These are phyloP conservation scores for Atta cephalotes DNA, from an alignment of 1,140 invertebrate species.

Conservation along the genomic window DNA sequence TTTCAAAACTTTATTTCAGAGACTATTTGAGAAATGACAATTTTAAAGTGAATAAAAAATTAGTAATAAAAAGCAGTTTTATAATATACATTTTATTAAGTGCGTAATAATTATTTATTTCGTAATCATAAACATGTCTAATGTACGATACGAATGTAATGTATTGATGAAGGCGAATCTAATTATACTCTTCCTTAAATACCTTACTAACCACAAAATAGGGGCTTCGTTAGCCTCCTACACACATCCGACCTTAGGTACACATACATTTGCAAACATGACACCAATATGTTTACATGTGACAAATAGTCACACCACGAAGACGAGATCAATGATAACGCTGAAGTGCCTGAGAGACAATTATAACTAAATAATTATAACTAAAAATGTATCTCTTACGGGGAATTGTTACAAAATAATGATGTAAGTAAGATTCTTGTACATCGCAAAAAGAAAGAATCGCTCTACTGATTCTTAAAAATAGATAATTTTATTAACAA, in stretches of 20 bases:
- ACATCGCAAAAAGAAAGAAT: not conserved
- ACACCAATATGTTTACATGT: conserved; percentile 16
- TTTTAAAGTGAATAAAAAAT: not conserved
- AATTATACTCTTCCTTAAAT: conserved; percentile 66
- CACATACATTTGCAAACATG: conserved; percentile 13
- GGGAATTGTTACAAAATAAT: conserved; percentile 1
- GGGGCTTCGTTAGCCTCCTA: conserved; percentile 54
- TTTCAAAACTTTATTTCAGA: not conserved
- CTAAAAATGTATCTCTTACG: not conserved
- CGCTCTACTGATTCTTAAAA: not conserved
- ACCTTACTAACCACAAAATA: conserved; percentile 55
- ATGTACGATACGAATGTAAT: conserved; percentile 45
- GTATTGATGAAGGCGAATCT: conserved; percentile 62
- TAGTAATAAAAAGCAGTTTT: not conserved
- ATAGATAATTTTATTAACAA: not conserved
- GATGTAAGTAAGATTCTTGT: not conserved
- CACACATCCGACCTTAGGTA: conserved; percentile 22
- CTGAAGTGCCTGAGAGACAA: not conserved
- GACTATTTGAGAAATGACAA: not conserved
- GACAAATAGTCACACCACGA: conserved; percentile 42
- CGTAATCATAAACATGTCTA: not conserved
- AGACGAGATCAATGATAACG: conserved; percentile 17
- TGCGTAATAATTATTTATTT: conserved; percentile 8
- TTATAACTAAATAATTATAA: not conserved
- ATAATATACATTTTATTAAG: not conserved